These are phyloP conservation scores for Ibycter americanus DNA, from an alignment of 2,797 vertebrate genomes.

Conservation along the genomic window DNA sequence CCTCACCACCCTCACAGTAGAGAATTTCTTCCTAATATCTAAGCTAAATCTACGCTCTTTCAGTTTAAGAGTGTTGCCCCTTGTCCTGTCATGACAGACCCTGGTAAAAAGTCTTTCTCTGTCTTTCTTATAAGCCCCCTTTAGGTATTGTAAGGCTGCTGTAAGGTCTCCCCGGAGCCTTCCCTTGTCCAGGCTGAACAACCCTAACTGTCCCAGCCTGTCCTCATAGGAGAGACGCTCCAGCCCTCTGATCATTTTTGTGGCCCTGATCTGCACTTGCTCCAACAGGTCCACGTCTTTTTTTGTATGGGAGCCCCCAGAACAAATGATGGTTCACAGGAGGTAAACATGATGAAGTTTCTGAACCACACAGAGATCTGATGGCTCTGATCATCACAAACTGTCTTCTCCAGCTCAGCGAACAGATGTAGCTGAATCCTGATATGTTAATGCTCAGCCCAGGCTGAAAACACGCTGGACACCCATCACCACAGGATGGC, in stretches of 20 bases:
- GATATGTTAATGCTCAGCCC: not conserved
- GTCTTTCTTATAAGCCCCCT: no score
- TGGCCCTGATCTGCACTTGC: not conserved
- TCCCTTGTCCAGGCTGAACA: no score
- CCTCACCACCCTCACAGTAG: no score
- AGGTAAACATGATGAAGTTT: not conserved
- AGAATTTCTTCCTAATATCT: no score
- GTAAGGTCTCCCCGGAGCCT: no score
- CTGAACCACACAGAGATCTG: not conserved
- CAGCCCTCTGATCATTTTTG: not conserved
- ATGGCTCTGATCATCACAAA: not conserved
- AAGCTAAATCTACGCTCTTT: no score
- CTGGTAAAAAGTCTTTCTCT: no score
- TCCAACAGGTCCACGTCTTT: not conserved
- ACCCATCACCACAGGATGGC: not conserved
- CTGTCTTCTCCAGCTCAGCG: not conserved
- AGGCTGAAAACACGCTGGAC: not conserved
- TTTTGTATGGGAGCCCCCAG: not conserved
- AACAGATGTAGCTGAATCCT: not conserved
- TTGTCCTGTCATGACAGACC: no score
- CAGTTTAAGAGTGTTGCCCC: no score
- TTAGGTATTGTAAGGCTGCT: no score
- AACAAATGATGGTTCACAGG: not conserved
- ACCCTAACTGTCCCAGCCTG: no score
- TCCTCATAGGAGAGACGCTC: not conserved